These are phyloP conservation scores for Ichneumon xanthorius DNA, from an alignment of 2,888 invertebrate species.

Conservation along the genomic window DNA sequence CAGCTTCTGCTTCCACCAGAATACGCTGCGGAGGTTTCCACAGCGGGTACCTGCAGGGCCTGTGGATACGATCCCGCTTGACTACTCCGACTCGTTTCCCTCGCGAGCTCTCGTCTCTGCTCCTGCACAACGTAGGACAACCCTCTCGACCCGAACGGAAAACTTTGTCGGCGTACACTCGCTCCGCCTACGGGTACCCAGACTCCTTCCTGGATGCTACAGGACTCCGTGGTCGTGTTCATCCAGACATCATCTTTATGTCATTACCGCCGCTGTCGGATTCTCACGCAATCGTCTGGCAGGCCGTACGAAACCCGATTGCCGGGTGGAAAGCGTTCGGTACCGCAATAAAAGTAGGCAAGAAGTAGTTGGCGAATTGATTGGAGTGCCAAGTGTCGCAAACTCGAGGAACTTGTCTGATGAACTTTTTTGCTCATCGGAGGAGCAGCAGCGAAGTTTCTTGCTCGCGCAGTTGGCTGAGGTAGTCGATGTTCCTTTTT, in stretches of 20 bases:
- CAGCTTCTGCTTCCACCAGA: slow-evolving; percentile 51
- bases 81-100: slow-evolving; percentile 53
- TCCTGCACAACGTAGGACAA: slow-evolving; percentile 15
- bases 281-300: slow-evolving; percentile 26
- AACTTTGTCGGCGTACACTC: slow-evolving; percentile 57
- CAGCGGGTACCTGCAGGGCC: slow-evolving; percentile 24
- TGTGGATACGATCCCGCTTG: slow-evolving; percentile 44
- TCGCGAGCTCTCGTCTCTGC: slow-evolving; percentile 26
- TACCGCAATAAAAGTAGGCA: not conserved
- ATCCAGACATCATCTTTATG: slow-evolving; percentile 22
- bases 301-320: not conserved
- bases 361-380: not conserved
- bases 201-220: slow-evolving; percentile 49
- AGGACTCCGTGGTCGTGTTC: slow-evolving; percentile 40
- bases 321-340: not conserved
- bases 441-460: slow-evolving; percentile 14
- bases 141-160: slow-evolving; percentile 34
- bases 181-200: slow-evolving; percentile 43
- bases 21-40: slow-evolving; percentile 53
- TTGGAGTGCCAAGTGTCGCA: not conserved
- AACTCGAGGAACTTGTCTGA: slow-evolving; percentile 17
- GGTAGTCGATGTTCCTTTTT: slow-evolving; percentile 17
- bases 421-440: slow-evolving; percentile 3
- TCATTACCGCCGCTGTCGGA: not conserved
- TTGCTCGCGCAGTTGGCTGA: not conserved